Evolutionary conservation across 2,113 vertebrate species (phyloP).

Genomic region (Scophthalmus maximus): DNA sequence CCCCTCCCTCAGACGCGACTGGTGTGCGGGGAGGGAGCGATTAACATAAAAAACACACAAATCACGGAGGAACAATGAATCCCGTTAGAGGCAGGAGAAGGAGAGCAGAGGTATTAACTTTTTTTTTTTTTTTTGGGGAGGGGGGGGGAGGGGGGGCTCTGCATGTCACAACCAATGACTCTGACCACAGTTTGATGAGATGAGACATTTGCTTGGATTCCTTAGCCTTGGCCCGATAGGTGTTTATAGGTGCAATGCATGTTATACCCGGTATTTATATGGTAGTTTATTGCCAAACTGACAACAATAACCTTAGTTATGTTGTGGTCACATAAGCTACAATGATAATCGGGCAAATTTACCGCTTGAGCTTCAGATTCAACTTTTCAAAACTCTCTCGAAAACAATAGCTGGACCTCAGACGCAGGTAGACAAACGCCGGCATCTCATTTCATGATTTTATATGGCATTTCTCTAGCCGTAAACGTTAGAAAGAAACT

Average conservation of each 20-base stretch:
- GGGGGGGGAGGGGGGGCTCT: background rate
- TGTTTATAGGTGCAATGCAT: background rate
- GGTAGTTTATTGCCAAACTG: background rate
- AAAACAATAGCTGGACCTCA: too few relatives aligned
- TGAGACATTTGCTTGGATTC: background rate
- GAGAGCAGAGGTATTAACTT: slow-evolving; percentile 48
- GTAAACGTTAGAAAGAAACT: too few relatives aligned
- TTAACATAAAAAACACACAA: slow-evolving; percentile 82
- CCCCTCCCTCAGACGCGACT: slow-evolving; percentile 62
- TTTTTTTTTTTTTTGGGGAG: slow-evolving; percentile 4
- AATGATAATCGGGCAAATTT: too few relatives aligned
- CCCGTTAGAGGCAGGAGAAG: slow-evolving; percentile 53
- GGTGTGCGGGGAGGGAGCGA: slow-evolving; percentile 62
- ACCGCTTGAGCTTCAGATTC: too few relatives aligned
- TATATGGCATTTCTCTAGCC: too few relatives aligned
- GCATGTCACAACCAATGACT: slow-evolving; percentile 27
- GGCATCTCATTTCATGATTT: too few relatives aligned
- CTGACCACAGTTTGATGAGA: slow-evolving; percentile 17
- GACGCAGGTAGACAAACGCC: too few relatives aligned
- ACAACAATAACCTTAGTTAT: too few relatives aligned
- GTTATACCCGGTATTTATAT: background rate
- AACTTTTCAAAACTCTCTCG: too few relatives aligned
- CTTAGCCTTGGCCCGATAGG: background rate
- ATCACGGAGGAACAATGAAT: slow-evolving; percentile 77
- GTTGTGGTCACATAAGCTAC: too few relatives aligned